Evolutionary conservation across 2,113 vertebrate genomes (phyloP).

Genomic region (Dascyllus trimaculatus): DNA sequence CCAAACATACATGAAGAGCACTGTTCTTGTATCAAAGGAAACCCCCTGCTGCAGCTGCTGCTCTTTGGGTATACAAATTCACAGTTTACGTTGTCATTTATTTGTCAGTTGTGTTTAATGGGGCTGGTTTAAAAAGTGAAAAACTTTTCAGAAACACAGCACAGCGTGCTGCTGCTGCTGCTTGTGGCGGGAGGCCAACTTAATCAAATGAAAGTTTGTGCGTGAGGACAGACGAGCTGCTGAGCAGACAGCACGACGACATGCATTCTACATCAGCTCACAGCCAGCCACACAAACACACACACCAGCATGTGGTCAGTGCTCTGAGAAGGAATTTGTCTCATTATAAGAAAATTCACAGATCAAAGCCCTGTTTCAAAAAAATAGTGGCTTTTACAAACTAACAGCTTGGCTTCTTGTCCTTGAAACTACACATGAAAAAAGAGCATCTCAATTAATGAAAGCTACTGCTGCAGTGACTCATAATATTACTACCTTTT

Average conservation of each 20-base stretch:
- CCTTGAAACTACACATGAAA: no score
- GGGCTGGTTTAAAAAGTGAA: not conserved
- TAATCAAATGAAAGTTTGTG: slow-evolving; percentile 33
- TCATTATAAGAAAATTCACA: not conserved
- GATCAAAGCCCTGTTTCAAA: no score
- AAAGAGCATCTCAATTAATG: no score
- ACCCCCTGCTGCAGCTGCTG: no score
- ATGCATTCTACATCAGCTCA: not conserved
- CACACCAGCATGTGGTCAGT: not conserved
- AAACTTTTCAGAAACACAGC: not conserved
- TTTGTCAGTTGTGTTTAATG: not conserved
- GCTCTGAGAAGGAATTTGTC: not conserved
- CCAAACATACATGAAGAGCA: not conserved
- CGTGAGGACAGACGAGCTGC: slow-evolving; percentile 45
- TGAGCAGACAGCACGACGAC: slow-evolving; percentile 37
- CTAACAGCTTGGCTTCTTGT: no score
- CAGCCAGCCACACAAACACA: not conserved
- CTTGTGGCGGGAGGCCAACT: slow-evolving; percentile 33
- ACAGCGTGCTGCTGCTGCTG: not conserved
- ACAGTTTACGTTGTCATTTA: not conserved
- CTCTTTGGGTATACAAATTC: no score
- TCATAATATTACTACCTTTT: no score
- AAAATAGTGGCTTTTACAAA: no score
- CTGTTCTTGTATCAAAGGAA: not conserved
- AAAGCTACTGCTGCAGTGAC: no score